Evolutionary conservation across 2,113 vertebrate species (phyloP), one percentile per base, ranked within the genome.

Genomic region (Sigmodon hispidus): DNA sequence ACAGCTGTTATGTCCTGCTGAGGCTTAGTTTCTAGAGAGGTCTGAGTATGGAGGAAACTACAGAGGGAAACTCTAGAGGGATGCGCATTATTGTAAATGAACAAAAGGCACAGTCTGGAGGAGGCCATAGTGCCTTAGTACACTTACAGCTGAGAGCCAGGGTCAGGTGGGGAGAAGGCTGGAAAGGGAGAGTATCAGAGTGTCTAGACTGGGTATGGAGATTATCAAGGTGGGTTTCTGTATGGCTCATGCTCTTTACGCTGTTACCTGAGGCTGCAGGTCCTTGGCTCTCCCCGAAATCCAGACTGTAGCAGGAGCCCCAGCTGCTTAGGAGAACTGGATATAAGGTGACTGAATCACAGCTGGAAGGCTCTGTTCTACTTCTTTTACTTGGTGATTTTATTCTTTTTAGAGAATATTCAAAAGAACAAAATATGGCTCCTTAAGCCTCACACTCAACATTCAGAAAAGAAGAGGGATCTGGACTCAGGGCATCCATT

Each of bases 371-470:
- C 43, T 96, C 84, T 77, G 19, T 61, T 77, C n/a, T 29, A 36
- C 31, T 36, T 90, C 24, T 22, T 50, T 75, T 85, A 59, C 34
- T 36, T n/a, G 19, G 83, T 43, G 79, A n/a, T 43, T 69, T 69
- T 67, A 65, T 89, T 95, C 81, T 86, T 95, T 93, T 73, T 61
- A 95, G 59, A 59, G 91, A 95, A 91, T 63, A 89, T 83, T 91
- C 77, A 61, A 86, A 87, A 87, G 90, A 87, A 70, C n/a, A 79
- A 89, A 93, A 52, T 26, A 9, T 75, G 43, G 48, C 40, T 91
- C 50, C 90, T 92, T 57, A 77, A 90, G 57, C 6, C 36, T 26
- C 11, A 24, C 2, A 61, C 57, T 17, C 16, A 31, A n/a, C 17
- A 9, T 86, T 85, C 3, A n/a, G 89, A 70, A 80, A 94, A 24